These are phyloP conservation scores for Babyrousa celebensis DNA, from an alignment of 2,797 vertebrate genomes.

Conservation along the genomic window DNA sequence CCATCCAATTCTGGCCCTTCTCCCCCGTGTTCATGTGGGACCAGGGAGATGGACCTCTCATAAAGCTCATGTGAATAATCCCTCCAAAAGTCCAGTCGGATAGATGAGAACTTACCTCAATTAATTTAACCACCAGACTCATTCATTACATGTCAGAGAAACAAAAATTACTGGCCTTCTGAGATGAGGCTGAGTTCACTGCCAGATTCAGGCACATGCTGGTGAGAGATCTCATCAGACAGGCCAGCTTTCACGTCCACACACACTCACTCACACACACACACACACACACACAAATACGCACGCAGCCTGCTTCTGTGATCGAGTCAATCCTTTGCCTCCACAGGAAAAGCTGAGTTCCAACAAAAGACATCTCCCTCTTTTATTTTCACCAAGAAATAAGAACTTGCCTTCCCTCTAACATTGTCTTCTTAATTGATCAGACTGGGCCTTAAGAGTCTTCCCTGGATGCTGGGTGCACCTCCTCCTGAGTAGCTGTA, in stretches of 20 bases:
- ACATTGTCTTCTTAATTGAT: conserved; percentile 13
- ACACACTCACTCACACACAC: too few relatives aligned
- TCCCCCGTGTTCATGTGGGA: background rate
- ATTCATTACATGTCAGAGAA: conserved; percentile 1
- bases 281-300: background rate
- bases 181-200: background rate
- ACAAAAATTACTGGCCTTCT: background rate
- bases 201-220: background rate
- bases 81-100: background rate
- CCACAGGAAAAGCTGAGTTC: background rate
- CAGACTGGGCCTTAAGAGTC: background rate
- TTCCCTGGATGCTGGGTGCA: background rate
- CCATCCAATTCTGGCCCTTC: background rate
- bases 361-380: background rate
- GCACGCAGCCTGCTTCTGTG: background rate
- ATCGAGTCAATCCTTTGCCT: background rate
- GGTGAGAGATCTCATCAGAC: background rate
- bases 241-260: background rate
- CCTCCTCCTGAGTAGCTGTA: background rate
- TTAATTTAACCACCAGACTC: background rate
- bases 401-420: background rate
- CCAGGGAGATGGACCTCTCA: background rate
- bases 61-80: background rate
- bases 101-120: background rate
- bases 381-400: conserved; percentile 34